Evolutionary conservation across 92 coral and sea anemone species (phyloP), one percentile per base, ranked within the genome.

Genomic region (Virgularia gustaviana): DNA sequence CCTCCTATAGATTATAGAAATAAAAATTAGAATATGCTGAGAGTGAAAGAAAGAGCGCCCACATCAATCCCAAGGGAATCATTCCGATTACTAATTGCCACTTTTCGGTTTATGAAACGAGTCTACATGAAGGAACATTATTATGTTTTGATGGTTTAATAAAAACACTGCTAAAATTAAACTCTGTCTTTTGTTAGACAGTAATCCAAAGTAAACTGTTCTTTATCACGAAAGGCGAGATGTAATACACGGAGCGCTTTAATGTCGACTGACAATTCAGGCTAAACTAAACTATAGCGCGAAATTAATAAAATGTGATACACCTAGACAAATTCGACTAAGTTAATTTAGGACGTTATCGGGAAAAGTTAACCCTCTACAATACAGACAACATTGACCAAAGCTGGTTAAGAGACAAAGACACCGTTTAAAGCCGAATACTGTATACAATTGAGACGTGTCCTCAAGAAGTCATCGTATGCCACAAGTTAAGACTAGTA

Each of bases 91-190:
- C 38, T 44, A 66, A 66, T 66, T 66, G 73, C 38, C 53, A 44
- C 56, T 66, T 27, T 66, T 47, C n/a, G 73, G 41, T 16, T 35
- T 68, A 39, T 45, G n/a, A 49, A 38, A 44, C 11, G 58, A 49
- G 51, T 35, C 36, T 27, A n/a, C 75, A 35, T 68, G 60, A 44
- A n/a, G 60, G 36, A 36, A 68, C 33, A 45, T 43, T 59, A 68
- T 68, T 68, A 68, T 25, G 75, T 10, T 47, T 30, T 68, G 33
- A 44, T 68, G 75, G 71, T 64, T 63, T 64, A 64, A 64, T 64
- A 54, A 68, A 60, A 68, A 47, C 75, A 61, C 36, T 68, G 60
- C 60, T 32, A 68, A 68, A 68, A 49, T 68, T 68, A 68, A 68
- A 49, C 33, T 37, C 35, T 54, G 75, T 34, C 61, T 68, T 68